Conservation (phyloP, 2,888 invertebrate species). For the Pandemis cinnamomeana region DNA sequence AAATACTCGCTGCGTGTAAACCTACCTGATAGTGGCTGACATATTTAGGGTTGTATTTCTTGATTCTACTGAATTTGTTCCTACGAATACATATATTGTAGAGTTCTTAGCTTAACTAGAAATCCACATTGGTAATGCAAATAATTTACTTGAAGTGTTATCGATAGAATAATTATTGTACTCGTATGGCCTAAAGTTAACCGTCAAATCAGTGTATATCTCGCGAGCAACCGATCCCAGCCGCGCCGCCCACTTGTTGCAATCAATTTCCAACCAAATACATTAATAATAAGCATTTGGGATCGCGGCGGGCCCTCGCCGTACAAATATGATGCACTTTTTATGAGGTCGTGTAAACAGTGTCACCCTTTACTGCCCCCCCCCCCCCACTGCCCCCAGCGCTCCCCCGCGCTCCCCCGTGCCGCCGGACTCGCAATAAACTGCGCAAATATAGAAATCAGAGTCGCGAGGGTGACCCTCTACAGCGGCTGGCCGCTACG, state of each 20-base stretch:
- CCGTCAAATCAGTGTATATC: background rate
- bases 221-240: background rate
- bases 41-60: too few species aligned
- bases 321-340: conserved; percentile 41
- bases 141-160: too few species aligned
- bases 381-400: too few species aligned
- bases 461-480: conserved; percentile 44
- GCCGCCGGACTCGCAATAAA: conserved; percentile 44
- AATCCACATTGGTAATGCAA: too few species aligned
- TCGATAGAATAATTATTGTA: too few species aligned
- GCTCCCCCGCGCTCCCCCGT: conserved; percentile 30
- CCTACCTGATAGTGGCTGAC: too few species aligned
- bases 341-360: conserved; percentile 45
- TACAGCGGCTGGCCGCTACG: conserved; percentile 10
- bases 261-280: conserved; percentile 35
- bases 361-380: conserved; percentile 46
- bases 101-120: too few species aligned
- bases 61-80: too few species aligned
- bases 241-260: conserved; percentile 30
- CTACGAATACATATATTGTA: too few species aligned
- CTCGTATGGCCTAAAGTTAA: too few species aligned
- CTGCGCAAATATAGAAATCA: conserved; percentile 63
- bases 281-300: conserved; percentile 35
- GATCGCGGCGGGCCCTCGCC: conserved; percentile 21
- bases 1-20: too few species aligned